Percentiles rank a stretch among this genome's conserved stretches.
These are phyloP conservation scores for Hippocampus kuda DNA, from an alignment of 2,797 vertebrate species.

Conservation along the genomic window DNA sequence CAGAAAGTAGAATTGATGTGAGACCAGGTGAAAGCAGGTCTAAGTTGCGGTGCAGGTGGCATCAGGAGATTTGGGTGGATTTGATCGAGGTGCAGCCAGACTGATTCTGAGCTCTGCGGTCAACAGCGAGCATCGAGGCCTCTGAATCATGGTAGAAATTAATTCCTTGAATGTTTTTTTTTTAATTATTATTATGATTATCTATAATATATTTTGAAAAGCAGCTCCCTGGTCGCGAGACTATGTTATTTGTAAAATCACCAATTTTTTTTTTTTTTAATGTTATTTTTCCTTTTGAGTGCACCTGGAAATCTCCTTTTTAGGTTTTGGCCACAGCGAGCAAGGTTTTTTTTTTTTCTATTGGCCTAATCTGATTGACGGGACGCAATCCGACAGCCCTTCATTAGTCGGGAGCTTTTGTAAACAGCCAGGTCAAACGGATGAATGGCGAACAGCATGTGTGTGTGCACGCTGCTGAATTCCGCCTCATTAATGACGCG, in stretches of 20 bases:
- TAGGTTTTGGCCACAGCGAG: background rate
- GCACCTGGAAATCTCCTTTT: background rate
- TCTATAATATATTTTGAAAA: no score
- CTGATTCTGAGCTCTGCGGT: no score
- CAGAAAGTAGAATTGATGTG: no score
- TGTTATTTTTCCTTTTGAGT: background rate
- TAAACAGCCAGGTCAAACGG: conserved; percentile 8
- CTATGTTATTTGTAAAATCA: background rate
- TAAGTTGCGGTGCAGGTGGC: no score
- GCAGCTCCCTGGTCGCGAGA: no score
- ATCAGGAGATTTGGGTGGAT: no score
- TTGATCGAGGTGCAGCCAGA: no score
- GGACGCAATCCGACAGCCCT: background rate
- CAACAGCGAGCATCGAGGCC: no score
- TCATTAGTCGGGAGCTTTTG: conserved; percentile 1
- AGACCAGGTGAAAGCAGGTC: no score
- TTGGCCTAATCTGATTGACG: conserved; percentile 4
- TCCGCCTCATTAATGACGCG: conserved; percentile 4
- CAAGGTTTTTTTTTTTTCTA: background rate
- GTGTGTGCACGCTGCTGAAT: background rate
- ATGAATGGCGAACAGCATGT: conserved; percentile 7
- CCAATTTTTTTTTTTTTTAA: background rate
- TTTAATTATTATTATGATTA: no score
- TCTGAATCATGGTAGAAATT: no score
- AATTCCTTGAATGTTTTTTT: no score